Conservation (phyloP, 2,797 vertebrate species). For the Myiothlypis coronata region DNA sequence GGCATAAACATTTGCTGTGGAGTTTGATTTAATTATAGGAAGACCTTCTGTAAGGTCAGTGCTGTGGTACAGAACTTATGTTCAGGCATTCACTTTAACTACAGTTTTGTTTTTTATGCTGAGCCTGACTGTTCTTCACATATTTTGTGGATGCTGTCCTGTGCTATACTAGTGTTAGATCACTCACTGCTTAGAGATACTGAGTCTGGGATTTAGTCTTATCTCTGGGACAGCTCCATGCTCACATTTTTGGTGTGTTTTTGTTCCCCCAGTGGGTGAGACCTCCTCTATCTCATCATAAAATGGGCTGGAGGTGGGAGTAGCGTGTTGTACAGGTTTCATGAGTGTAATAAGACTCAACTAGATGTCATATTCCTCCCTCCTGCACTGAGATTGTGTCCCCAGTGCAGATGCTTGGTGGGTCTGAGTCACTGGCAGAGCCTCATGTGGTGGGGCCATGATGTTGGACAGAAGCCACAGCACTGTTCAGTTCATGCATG, state of each 20-base stretch:
- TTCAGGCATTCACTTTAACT: not conserved
- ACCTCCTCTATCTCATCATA: not conserved
- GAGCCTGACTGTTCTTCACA: not conserved
- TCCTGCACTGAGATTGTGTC: not conserved
- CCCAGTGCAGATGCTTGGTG: not conserved
- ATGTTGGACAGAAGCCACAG: not conserved
- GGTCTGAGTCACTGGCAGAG: not conserved
- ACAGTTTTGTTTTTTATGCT: not conserved
- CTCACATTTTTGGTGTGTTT: not conserved
- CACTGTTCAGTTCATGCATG: not conserved
- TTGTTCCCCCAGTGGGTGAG: not conserved
- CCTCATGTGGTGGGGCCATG: not conserved
- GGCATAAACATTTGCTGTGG: conserved; percentile 35
- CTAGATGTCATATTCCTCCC: not conserved
- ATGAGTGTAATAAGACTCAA: not conserved
- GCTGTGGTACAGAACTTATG: not conserved
- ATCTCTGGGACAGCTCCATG: not conserved
- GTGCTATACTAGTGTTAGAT: not conserved
- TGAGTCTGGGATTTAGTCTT: not conserved
- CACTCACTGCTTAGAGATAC: not conserved
- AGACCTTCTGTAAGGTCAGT: conserved; percentile 27
- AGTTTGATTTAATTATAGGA: conserved; percentile 36
- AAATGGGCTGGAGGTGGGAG: not conserved
- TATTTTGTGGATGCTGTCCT: not conserved
- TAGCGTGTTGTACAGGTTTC: not conserved